Base-by-base conservation (phyloP, 2,888 invertebrate species). In the Bombylius major region DNA sequence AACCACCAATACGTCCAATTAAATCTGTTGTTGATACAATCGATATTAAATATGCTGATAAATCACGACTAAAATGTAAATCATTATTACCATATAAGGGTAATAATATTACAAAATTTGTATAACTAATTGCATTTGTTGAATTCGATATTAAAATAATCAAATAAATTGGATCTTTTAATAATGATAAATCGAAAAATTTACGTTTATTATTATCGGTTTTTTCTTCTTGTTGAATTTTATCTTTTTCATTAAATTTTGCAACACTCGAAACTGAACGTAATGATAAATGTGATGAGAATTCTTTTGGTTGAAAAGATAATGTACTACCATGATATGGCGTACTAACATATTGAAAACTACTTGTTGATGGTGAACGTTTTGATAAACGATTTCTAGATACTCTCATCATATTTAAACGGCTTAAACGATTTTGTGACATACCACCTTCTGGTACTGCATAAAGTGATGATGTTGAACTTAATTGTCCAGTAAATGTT, bases 291-390 rank as follows among this genome's bases (percentile, higher is more conserved):
- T 87, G 87, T 1, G 87, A 88, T 0, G 88, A 84, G 66, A 87
- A 86, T 62, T 86, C 86, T 66, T 83, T 82, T 0, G 86, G 86
- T 59, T 87, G 86, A 60, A 89, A 80, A 0, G 88, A 87, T 0
- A 90, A 65, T 0, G 89, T 89, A 47, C 89, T 89, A 0, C 90
- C 90, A 64, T 90, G 90, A 67, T 88, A 90, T 1, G 89, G 87
- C 0, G 90, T 90, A 50, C 87, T 87, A 68, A 90, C 82, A 66
- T 90, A 91, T 60, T 89, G 85, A 63, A 91, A 89, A 51, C 89
- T 89, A 45, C 89, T 88, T 0, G 84, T 84, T 0, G 88, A 89
- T 0, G 88, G 86, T 36, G 84, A 87, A 1, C 82, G 79, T 65
- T 79, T 81, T 1, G 84, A 84, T 4, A 79, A 75, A 51, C 79